Evolutionary conservation across 2,113 vertebrate genomes (phyloP), one percentile per base, ranked within the genome.

Genomic region (Redunca redunca): DNA sequence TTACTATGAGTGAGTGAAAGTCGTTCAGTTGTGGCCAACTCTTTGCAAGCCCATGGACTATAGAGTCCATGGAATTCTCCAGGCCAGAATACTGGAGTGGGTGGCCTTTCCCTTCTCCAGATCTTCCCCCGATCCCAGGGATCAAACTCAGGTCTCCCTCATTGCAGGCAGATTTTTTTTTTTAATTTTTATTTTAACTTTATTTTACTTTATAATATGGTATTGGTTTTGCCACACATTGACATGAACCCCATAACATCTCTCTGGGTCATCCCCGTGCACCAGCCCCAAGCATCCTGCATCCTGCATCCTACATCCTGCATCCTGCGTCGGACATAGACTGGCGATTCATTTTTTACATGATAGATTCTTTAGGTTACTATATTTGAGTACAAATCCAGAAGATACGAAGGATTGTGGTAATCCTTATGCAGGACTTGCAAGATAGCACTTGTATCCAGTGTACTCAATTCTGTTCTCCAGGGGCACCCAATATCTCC

Each of bases 21-120:
- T 36, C 2, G 0, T 71, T 71, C 64, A 36, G 2, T 36, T 36
- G 64, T 23, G 19, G 36, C 64, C 9, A 23, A 36, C n/a, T 36
- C n/a, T 71, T 71, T 71, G 19, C 64, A 71, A 71, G 19, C 64
- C 19, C 64, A 71, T 36, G 64, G n/a, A 71, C 64, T 71, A 67
- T 67, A 36, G 64, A 71, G 64, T 71, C n/a, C 64, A 36, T 71
- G 64, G n/a, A 71, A 71, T 71, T 71, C n/a, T 71, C 10, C 64
- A 71, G 64, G n/a, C 64, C 64, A 36, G n/a, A 36, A 71, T 71
- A 71, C 64, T 71, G 64, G 64, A 71, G 64, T 71, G n/a, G 19
- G 64, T 71, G 19, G 64, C 64, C n/a, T 71, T 71, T 71, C 9
- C 19, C n/a, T 71, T 71, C 64, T 71, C 64, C 64, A 71, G n/a